phyloP scores from a whole-genome alignment of 2,888 invertebrate genomes.

The Plagiodera versicolora region DNA sequence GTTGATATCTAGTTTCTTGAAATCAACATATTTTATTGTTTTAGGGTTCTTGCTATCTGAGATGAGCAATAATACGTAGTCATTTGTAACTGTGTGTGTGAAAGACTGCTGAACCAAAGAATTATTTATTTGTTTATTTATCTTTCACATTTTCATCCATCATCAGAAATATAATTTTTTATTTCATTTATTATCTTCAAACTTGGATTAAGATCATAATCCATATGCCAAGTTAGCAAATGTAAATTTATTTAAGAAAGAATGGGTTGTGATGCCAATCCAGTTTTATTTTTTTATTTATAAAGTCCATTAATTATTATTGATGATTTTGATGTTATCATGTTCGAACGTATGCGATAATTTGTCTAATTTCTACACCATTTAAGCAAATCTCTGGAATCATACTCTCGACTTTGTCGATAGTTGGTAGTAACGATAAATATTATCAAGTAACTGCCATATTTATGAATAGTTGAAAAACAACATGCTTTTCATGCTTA shows the following conservation, averaged over 20 bases:
- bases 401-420: not conserved
- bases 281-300: too few species aligned
- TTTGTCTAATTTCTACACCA: too few species aligned
- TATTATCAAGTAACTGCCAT: too few species aligned
- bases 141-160: conserved; percentile 9
- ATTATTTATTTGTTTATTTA: conserved; percentile 13
- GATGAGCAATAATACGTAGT: conserved; percentile 22
- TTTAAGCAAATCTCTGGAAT: not conserved
- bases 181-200: not conserved
- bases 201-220: not conserved
- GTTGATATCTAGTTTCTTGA: too few species aligned
- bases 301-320: too few species aligned
- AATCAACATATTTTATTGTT: conserved; percentile 8
- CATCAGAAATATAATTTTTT: not conserved
- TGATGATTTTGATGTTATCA: too few species aligned
- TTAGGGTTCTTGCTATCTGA: conserved; percentile 1
- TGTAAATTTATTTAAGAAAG: too few species aligned
- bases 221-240: too few species aligned
- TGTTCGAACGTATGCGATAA: too few species aligned
- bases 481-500: too few species aligned
- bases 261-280: too few species aligned
- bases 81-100: conserved; percentile 9
- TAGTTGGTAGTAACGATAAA: not conserved
- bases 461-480: too few species aligned
- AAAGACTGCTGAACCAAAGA: conserved; percentile 25